Percentiles rank a stretch among this genome's conserved stretches.
phyloP scores from a whole-genome alignment of 2,113 vertebrate genomes.

The Microcebus lehilahytsara region DNA sequence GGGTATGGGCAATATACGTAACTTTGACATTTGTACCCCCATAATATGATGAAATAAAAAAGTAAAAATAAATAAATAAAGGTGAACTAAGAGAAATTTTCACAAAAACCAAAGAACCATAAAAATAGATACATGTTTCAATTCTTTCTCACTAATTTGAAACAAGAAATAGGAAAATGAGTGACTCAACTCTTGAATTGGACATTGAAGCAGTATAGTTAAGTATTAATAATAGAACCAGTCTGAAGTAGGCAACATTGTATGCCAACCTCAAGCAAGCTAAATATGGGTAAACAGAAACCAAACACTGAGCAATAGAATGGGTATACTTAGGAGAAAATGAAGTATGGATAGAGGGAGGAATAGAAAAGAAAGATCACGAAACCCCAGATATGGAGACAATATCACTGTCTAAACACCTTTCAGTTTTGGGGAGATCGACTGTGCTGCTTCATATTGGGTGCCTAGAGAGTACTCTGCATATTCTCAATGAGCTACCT shows the following conservation, averaged over 20 bases:
- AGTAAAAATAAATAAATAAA: neutral
- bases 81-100: neutral
- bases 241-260: rapidly evolving
- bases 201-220: neutral
- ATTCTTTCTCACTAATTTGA: neutral
- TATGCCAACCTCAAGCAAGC: neutral
- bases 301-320: neutral
- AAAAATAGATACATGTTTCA: neutral
- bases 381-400: rapidly evolving
- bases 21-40: too few relatives aligned
- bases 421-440: neutral
- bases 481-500: neutral
- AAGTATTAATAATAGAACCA: neutral
- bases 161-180: neutral
- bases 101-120: rapidly evolving
- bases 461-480: neutral
- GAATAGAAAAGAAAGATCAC: neutral
- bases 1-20: too few relatives aligned
- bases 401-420: neutral
- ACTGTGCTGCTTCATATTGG: neutral
- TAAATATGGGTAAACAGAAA: neutral
- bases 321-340: neutral
- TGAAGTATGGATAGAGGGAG: neutral
- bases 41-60: too few relatives aligned
- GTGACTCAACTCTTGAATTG: neutral